Evolutionary conservation across 2,888 invertebrate species (phyloP).

Genomic region (Plusia festucae): DNA sequence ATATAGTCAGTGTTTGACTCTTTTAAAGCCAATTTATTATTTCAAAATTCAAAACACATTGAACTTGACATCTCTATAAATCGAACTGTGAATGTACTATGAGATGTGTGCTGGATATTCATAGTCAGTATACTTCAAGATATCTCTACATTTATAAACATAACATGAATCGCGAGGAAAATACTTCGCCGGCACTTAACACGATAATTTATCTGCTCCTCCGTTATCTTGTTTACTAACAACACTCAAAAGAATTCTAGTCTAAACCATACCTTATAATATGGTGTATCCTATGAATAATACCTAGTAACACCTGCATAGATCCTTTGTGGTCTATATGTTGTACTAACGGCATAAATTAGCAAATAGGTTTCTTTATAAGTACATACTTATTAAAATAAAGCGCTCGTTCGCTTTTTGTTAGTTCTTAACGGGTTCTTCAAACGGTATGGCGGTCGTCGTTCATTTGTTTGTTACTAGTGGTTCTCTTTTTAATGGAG

Average conservation of each 20-base stretch:
- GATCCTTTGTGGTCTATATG: constrained; percentile 37
- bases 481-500: constrained; percentile 17
- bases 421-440: constrained; percentile 54
- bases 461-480: constrained; percentile 25
- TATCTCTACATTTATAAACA: not conserved
- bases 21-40: no score
- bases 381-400: constrained; percentile 24
- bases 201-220: not conserved
- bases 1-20: no score
- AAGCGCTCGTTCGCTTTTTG: constrained; percentile 34
- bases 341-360: constrained; percentile 52
- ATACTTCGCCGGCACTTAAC: not conserved
- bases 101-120: not conserved
- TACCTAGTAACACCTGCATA: constrained; percentile 40
- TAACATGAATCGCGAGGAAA: not conserved
- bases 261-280: constrained; percentile 28
- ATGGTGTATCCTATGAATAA: constrained; percentile 44
- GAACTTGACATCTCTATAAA: no score
- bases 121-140: not conserved
- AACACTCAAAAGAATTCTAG: constrained; percentile 21
- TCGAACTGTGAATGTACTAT: no score
- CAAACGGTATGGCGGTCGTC: constrained; percentile 24
- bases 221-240: constrained; percentile 17
- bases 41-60: no score
- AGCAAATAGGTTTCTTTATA: constrained; percentile 19